A percentile compares a stretch with the other conserved stretches of the same genome.
Evolutionary conservation across 2,797 vertebrate species (phyloP).

Genomic region (Pelochelys cantorii): DNA sequence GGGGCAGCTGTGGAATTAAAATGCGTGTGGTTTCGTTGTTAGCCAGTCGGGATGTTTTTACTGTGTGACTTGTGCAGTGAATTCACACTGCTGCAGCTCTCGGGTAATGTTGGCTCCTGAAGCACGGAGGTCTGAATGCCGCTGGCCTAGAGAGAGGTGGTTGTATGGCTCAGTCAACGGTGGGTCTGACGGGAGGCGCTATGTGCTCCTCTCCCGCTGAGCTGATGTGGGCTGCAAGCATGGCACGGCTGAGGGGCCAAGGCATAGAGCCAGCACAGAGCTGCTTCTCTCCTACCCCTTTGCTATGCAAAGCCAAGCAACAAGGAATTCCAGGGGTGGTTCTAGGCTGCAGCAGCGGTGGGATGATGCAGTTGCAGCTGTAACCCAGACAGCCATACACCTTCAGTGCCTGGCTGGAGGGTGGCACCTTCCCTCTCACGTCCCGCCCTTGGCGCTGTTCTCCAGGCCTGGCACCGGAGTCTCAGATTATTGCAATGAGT

Average conservation of each 20-base stretch:
- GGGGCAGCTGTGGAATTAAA: neutral
- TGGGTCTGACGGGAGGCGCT: neutral
- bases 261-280: neutral
- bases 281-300: neutral
- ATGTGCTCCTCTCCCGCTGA: too few relatives aligned
- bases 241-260: neutral
- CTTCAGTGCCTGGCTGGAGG: neutral
- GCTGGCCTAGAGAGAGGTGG: neutral
- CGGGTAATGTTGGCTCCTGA: neutral
- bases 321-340: neutral
- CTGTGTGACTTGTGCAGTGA: neutral
- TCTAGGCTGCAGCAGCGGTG: accelerated
- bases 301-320: neutral
- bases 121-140: neutral
- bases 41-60: neutral
- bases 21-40: neutral
- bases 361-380: neutral
- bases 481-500: neutral
- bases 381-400: neutral
- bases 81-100: neutral
- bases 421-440: accelerated
- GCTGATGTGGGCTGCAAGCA: neutral
- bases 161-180: neutral
- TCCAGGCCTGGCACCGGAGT: neutral
- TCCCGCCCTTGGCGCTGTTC: neutral